Evolutionary conservation across 1,140 invertebrate genomes (phyloP).

Genomic region (Scylla paramamosain): DNA sequence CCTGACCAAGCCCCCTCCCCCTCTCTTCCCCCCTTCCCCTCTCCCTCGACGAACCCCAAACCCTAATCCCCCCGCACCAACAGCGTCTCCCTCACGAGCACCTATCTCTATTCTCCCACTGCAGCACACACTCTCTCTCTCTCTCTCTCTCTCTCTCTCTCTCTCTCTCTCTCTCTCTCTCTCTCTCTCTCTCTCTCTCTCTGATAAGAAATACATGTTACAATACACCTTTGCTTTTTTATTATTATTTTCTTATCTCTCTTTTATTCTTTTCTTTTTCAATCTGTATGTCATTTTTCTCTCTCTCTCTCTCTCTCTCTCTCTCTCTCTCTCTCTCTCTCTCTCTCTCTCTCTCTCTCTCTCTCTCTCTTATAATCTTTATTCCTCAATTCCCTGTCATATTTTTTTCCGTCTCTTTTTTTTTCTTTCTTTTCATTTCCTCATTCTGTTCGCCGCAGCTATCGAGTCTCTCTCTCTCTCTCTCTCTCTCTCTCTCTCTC

Average conservation of each 20-base stretch:
- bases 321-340: background rate
- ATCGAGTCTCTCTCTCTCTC: no score
- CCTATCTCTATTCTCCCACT: no score
- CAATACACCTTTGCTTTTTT: no score
- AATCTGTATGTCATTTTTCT: background rate
- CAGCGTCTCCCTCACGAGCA: background rate
- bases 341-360: background rate
- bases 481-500: no score
- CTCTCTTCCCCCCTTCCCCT: background rate
- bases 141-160: background rate
- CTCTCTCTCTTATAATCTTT: background rate
- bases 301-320: background rate
- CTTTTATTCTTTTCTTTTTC: background rate
- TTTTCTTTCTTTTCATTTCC: no score
- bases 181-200: background rate
- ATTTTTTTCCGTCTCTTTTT: no score
- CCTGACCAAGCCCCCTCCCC: background rate
- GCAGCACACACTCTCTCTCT: background rate
- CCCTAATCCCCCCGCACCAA: background rate
- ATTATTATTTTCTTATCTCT: background rate
- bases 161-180: conserved; percentile 42
- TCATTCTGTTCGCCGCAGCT: no score
- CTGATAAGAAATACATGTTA: background rate
- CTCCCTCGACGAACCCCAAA: background rate
- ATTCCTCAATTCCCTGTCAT: no score